Percentiles rank a stretch among this genome's conserved stretches.
Evolutionary conservation across 2,113 vertebrate species (phyloP).

Genomic region (Catharus minimus): DNA sequence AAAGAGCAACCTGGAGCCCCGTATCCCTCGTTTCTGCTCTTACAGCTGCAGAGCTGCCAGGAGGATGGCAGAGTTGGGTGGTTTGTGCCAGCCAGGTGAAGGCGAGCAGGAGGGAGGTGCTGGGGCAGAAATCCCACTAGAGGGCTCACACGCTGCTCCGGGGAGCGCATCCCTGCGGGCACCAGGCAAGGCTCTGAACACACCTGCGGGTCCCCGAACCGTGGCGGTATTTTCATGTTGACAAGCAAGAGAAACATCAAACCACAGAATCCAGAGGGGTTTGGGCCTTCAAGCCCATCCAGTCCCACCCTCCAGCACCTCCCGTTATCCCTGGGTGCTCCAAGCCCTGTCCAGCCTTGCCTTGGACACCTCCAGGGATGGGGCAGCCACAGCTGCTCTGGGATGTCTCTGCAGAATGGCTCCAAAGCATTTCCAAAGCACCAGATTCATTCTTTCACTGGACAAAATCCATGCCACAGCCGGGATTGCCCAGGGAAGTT

Average conservation of each 20-base stretch:
- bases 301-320: accelerated
- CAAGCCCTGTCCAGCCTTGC: background rate
- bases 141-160: conserved; percentile 34
- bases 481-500: background rate
- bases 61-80: background rate
- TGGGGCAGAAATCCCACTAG: background rate
- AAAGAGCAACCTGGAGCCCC: too few species aligned
- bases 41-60: background rate
- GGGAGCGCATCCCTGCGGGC: background rate
- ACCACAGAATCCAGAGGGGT: background rate
- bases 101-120: background rate
- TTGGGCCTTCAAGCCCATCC: background rate
- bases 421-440: background rate
- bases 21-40: too few species aligned
- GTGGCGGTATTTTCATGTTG: background rate
- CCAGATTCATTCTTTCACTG: background rate
- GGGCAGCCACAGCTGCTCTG: background rate
- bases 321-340: accelerated
- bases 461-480: accelerated
- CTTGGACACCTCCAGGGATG: background rate
- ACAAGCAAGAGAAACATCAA: background rate
- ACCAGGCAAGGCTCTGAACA: background rate
- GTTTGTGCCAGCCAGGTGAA: background rate
- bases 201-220: background rate
- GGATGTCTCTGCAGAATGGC: background rate